These are phyloP conservation scores for Phthorimaea operculella DNA, from an alignment of 1,140 invertebrate species.

Conservation along the genomic window DNA sequence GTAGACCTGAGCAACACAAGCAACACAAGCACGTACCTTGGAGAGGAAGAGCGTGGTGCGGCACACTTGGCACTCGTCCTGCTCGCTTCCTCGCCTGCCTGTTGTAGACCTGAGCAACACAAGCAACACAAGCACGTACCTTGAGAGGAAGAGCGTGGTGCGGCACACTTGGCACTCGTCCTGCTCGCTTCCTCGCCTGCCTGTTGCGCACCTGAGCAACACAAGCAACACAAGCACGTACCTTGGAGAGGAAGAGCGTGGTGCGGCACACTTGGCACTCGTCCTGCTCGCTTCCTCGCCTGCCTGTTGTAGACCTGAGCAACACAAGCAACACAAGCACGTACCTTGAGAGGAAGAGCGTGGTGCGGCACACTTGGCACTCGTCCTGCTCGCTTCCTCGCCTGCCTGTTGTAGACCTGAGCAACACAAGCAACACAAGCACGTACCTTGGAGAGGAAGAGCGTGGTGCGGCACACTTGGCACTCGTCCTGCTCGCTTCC, in stretches of 20 bases:
- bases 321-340: too few relatives aligned
- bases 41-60: slow-evolving; percentile 30
- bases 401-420: slow-evolving; percentile 7
- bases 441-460: too few relatives aligned
- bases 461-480: too few relatives aligned
- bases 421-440: too few relatives aligned
- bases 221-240: too few relatives aligned
- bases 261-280: slow-evolving; percentile 33
- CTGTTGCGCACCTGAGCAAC: too few relatives aligned
- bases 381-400: slow-evolving; percentile 33
- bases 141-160: slow-evolving; percentile 28
- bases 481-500: too few relatives aligned
- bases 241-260: slow-evolving; percentile 31
- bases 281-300: slow-evolving; percentile 28
- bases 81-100: too few relatives aligned
- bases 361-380: slow-evolving; percentile 31
- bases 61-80: slow-evolving; percentile 35
- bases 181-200: slow-evolving; percentile 26
- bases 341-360: slow-evolving; percentile 32
- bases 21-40: too few relatives aligned
- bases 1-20: too few relatives aligned
- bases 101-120: too few relatives aligned
- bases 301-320: too few relatives aligned
- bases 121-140: slow-evolving; percentile 23
- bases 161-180: slow-evolving; percentile 36